Evolutionary conservation across 2,888 invertebrate species (phyloP).

Genomic region (Drosophila histrio): DNA sequence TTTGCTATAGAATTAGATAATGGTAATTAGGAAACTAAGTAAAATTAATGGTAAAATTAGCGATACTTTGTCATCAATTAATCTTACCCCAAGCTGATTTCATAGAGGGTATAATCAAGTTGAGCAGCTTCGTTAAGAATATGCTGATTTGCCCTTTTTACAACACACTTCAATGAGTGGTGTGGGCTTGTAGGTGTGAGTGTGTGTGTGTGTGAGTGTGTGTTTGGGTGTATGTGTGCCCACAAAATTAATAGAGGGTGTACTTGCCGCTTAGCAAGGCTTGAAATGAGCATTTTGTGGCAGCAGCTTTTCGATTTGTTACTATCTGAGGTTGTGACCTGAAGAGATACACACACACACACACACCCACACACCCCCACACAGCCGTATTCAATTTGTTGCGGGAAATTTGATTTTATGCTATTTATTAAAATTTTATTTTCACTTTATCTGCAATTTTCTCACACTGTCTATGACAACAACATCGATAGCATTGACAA

Average conservation of each 20-base stretch:
- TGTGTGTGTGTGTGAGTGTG: not conserved
- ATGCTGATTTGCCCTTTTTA: not conserved
- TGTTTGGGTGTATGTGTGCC: not conserved
- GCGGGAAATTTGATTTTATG: constrained; percentile 67
- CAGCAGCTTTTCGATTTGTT: constrained; percentile 4
- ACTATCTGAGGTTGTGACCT: not conserved
- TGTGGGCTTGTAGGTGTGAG: constrained; percentile 1
- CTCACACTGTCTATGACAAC: constrained; percentile 5
- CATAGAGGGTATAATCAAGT: not conserved
- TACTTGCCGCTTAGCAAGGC: constrained; percentile 5
- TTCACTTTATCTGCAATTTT: constrained; percentile 70
- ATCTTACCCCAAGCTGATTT: too few species aligned
- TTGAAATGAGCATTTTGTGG: constrained; percentile 11
- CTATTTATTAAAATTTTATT: constrained; percentile 72
- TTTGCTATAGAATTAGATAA: too few species aligned
- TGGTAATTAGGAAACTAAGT: too few species aligned
- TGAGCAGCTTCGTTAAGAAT: not conserved
- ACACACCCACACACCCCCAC: constrained; percentile 1
- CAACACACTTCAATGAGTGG: constrained; percentile 16
- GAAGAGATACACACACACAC: not conserved
- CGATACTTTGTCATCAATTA: too few species aligned
- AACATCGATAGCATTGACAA: constrained; percentile 26
- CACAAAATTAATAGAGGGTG: constrained; percentile 14
- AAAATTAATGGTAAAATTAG: too few species aligned
- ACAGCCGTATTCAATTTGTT: constrained; percentile 19